Percentiles rank a stretch among this genome's conserved stretches.
Evolutionary conservation across 2,797 vertebrate species (phyloP).

Genomic region (Borostomias antarcticus): DNA sequence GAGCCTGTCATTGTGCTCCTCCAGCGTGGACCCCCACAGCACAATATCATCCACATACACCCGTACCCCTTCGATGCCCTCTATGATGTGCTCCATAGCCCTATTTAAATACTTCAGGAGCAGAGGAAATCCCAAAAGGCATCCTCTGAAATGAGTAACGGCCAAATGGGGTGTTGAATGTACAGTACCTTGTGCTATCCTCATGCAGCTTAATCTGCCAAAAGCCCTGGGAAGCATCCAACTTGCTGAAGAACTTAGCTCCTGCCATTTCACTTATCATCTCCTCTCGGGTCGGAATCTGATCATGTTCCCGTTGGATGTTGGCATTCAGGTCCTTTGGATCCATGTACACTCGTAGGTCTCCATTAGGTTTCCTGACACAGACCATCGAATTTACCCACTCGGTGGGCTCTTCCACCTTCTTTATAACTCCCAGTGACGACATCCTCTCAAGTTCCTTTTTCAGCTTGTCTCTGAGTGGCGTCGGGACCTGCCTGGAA

Average conservation of each 20-base stretch:
- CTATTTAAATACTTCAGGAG: slow-evolving; percentile 22
- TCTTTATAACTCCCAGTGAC: background rate
- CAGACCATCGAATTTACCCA: slow-evolving; percentile 14
- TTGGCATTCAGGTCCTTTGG: background rate
- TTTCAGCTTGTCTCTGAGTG: background rate
- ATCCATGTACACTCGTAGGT: background rate
- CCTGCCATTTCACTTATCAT: slow-evolving; percentile 24
- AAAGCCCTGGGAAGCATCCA: slow-evolving; percentile 23
- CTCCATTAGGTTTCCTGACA: background rate
- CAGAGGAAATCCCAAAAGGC: slow-evolving; percentile 22
- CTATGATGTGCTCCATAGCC: slow-evolving; percentile 30
- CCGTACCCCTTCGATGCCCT: slow-evolving; percentile 15
- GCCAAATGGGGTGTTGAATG: slow-evolving; percentile 22
- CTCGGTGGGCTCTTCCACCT: background rate
- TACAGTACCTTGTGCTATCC: slow-evolving; percentile 23
- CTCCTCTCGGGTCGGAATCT: slow-evolving; percentile 1
- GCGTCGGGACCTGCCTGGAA: background rate
- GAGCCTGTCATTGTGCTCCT: slow-evolving; percentile 20
- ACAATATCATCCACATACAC: slow-evolving; percentile 24
- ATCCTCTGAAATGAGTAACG: slow-evolving; percentile 13
- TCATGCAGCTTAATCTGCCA: slow-evolving; percentile 25
- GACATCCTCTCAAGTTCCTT: background rate
- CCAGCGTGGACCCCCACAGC: slow-evolving; percentile 10
- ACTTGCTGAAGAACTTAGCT: slow-evolving; percentile 22
- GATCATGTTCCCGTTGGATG: slow-evolving; percentile 20